Conservation (phyloP, 2,888 invertebrate genomes). For the Omphaloscelis lunosa region DNA sequence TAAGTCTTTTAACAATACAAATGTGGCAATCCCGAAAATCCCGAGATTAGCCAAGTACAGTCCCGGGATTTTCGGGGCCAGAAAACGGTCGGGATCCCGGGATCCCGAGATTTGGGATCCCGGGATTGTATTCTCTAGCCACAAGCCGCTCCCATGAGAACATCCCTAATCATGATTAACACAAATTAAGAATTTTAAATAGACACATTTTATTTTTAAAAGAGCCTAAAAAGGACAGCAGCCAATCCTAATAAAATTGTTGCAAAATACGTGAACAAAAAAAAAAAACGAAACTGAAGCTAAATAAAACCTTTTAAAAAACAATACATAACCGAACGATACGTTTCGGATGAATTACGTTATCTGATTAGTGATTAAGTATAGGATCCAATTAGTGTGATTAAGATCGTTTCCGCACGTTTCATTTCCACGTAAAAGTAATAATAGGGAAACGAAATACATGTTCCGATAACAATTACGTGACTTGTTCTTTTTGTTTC, state of each 20-base stretch:
- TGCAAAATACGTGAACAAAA: background rate
- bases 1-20: too few relatives aligned
- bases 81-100: too few relatives aligned
- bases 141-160: too few relatives aligned
- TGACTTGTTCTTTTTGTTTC: slow-evolving; percentile 23
- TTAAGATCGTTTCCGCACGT: slow-evolving; percentile 60
- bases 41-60: too few relatives aligned
- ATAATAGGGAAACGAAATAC: slow-evolving; percentile 52
- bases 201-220: background rate
- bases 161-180: background rate
- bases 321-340: slow-evolving; percentile 38
- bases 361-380: slow-evolving; percentile 52
- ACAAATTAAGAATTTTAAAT: background rate
- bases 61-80: too few relatives aligned
- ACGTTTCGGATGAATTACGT: slow-evolving; percentile 43
- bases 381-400: slow-evolving; percentile 60
- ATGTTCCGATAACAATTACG: slow-evolving; percentile 55
- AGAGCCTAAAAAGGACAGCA: background rate
- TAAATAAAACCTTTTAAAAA: slow-evolving; percentile 6
- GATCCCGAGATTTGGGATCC: too few relatives aligned
- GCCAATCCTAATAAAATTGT: background rate
- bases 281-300: background rate
- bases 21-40: too few relatives aligned
- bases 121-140: too few relatives aligned
- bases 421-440: slow-evolving; percentile 33